These are phyloP conservation scores for Lithophane ornitopus DNA, from an alignment of 2,888 invertebrate genomes.

Conservation along the genomic window DNA sequence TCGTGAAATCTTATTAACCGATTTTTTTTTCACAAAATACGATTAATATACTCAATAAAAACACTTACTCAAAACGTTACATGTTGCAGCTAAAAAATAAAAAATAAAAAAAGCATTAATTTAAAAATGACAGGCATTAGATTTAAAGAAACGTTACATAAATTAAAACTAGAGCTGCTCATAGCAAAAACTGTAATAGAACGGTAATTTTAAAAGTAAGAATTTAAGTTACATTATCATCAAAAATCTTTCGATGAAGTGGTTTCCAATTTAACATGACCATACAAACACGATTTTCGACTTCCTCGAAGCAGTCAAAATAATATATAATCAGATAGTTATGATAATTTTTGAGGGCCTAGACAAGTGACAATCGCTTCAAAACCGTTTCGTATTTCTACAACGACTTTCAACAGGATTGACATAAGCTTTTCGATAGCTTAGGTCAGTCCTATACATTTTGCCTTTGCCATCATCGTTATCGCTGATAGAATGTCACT, in stretches of 20 bases:
- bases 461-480: too few relatives aligned
- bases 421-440: too few relatives aligned
- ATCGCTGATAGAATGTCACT: too few relatives aligned
- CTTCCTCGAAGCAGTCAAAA: neutral
- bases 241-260: neutral
- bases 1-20: conserved; percentile 12
- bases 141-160: neutral
- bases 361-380: too few relatives aligned
- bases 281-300: neutral
- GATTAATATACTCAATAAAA: conserved; percentile 32
- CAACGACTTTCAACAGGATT: too few relatives aligned
- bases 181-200: neutral
- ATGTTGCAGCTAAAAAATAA: neutral
- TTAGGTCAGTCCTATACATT: too few relatives aligned
- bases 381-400: too few relatives aligned
- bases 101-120: neutral
- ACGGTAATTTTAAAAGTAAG: conserved; percentile 1
- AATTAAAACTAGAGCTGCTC: conserved; percentile 6
- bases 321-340: neutral
- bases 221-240: neutral
- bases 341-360: too few relatives aligned
- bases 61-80: conserved; percentile 2
- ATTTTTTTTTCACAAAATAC: conserved; percentile 20
- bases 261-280: neutral
- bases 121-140: neutral